Evolutionary conservation across 1,140 invertebrate genomes (phyloP), one percentile per base, ranked within the genome.

Genomic region (Harpegnathos saltator): DNA sequence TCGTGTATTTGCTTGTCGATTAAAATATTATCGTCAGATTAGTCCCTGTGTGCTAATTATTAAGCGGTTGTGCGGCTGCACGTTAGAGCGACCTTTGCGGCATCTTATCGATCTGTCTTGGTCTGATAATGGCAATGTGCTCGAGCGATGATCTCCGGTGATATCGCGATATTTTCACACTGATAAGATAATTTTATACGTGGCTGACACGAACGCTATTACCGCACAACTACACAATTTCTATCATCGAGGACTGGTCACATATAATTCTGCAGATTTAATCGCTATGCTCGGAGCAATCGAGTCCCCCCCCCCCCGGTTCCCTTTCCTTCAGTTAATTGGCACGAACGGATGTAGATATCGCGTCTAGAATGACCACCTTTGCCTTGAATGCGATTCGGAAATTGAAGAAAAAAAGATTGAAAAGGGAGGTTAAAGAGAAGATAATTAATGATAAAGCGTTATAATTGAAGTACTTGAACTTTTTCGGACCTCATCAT

Each of bases 131-230:
- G 83, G 82, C 88, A 82, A 88, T 58, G 56, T 66, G 69, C 65
- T 33, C 44, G 61, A 29, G 15, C 33, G 38, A 61, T 29, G 66
- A 87, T 72, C 77, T 68, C 77, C 56, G 29, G n/a, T n/a, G 83
- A 85, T 87, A 88, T 82, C 86, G n/a, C 56, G 61, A 56, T 87
- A 54, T 87, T 86, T 84, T 80, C 62, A 3, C n/a, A 54, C 1
- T 24, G 87, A 88, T 88, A 88, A 88, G 86, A 88, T 88, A 85
- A 78, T 50, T 56, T 24, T 2, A 12, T 24, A 17, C 44, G 24
- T 14, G 24, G 26, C 44, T 19, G 24, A 19, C 73, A 78, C 48
- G 56, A 3, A 2, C 2, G 56, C n/a, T 50, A 44, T 75, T 48
- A 17, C 22, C 19, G 17, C 12, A n/a, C 22, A 38, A 38, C 22